Conservation (phyloP, 2,888 invertebrate species). For the Penaeus monodon region DNA sequence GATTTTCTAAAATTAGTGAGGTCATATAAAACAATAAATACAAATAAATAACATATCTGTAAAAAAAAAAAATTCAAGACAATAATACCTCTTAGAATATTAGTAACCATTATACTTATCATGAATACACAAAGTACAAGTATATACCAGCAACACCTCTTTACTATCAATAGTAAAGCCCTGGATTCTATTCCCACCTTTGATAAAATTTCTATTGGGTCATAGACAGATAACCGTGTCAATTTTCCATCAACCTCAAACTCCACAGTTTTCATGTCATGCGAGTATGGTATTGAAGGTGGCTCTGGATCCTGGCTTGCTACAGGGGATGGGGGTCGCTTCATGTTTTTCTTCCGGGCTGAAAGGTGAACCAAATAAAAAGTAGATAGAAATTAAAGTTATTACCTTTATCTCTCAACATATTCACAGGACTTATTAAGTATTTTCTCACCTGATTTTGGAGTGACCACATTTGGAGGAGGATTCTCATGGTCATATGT, state of each 20-base stretch:
- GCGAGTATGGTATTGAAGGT: conserved; percentile 63
- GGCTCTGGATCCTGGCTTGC: conserved; percentile 62
- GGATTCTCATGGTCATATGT: conserved; percentile 83
- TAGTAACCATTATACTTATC: too few species aligned
- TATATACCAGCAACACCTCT: not conserved
- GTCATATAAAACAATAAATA: too few species aligned
- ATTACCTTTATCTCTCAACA: conserved; percentile 57
- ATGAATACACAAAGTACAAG: too few species aligned
- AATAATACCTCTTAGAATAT: too few species aligned
- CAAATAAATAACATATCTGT: too few species aligned
- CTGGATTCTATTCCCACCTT: conserved; percentile 38
- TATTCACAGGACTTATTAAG: conserved; percentile 13
- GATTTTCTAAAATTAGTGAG: too few species aligned
- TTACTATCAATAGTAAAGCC: not conserved
- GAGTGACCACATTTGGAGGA: conserved; percentile 70
- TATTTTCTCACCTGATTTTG: conserved; percentile 71
- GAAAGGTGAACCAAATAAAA: conserved; percentile 11
- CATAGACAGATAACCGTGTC: conserved; percentile 75
- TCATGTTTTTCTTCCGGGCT: conserved; percentile 63
- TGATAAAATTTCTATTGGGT: conserved; percentile 71
- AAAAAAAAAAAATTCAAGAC: too few species aligned
- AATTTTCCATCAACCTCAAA: conserved; percentile 87
- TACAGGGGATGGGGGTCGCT: conserved; percentile 59
- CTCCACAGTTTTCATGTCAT: conserved; percentile 79
- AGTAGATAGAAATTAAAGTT: conserved; percentile 15